Percentiles rank a stretch among this genome's conserved stretches.
Conservation (phyloP, 1,140 invertebrate species). For the Scaptomyza hsui region DNA sequence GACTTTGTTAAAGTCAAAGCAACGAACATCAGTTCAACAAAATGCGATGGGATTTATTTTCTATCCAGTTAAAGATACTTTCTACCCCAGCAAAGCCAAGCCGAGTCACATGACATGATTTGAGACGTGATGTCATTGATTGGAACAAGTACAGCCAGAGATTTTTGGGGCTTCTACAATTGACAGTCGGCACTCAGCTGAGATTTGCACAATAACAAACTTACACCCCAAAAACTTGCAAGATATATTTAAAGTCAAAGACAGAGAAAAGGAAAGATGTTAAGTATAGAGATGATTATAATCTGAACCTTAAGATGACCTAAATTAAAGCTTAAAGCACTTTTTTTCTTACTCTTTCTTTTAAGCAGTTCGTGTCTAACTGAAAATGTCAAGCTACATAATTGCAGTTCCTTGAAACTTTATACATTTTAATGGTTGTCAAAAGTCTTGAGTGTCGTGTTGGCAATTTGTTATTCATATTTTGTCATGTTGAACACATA, state of each 20-base stretch:
- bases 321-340: too few species aligned
- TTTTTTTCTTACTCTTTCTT: too few species aligned
- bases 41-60: slow-evolving; percentile 57
- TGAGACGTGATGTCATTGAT: slow-evolving; percentile 20
- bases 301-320: too few species aligned
- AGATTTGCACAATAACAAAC: neutral
- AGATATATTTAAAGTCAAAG: neutral
- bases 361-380: too few species aligned
- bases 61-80: slow-evolving; percentile 40
- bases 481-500: neutral
- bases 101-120: neutral
- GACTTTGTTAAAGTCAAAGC: neutral
- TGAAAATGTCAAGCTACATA: too few species aligned
- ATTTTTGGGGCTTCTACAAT: slow-evolving; percentile 2
- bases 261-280: neutral
- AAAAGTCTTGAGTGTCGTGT: neutral
- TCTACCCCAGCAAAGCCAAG: neutral
- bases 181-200: neutral
- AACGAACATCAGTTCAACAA: slow-evolving; percentile 1
- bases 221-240: neutral
- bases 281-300: too few species aligned
- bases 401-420: too few species aligned
- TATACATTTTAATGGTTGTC: too few species aligned
- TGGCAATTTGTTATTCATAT: slow-evolving; percentile 1
- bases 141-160: neutral